Conservation (phyloP, 2,888 invertebrate genomes). For the Lissonota sp. region DNA sequence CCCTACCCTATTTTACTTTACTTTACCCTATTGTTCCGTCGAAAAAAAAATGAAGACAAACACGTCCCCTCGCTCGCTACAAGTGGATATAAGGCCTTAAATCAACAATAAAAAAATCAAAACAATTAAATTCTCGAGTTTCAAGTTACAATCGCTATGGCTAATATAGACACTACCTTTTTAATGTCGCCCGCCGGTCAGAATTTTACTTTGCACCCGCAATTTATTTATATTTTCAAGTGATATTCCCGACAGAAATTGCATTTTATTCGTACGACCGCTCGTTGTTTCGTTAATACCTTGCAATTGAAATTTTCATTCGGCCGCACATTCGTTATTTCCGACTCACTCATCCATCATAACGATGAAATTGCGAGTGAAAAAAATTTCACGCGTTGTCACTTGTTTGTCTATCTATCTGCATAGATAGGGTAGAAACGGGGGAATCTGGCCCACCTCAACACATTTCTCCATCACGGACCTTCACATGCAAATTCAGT, state of each 20-base stretch:
- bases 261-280: background rate
- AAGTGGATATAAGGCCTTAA: no score
- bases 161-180: background rate
- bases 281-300: constrained; percentile 14
- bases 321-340: constrained; percentile 34
- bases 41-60: no score
- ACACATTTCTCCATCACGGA: no score
- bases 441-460: no score
- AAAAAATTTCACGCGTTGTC: constrained; percentile 17
- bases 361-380: background rate
- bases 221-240: constrained; percentile 11
- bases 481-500: no score
- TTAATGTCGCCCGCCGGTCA: background rate
- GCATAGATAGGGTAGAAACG: no score
- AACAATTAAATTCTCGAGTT: background rate
- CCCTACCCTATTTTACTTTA: no score
- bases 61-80: no score
- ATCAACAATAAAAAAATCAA: no score
- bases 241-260: constrained; percentile 19
- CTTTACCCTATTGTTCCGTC: no score
- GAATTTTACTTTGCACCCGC: constrained; percentile 14
- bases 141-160: background rate
- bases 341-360: constrained; percentile 13
- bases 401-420: background rate
- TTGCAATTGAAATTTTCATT: constrained; percentile 39